Percentiles rank a stretch among this genome's conserved stretches.
Evolutionary conservation across 2,113 vertebrate species (phyloP).

Genomic region (Platysternon megacephalum): DNA sequence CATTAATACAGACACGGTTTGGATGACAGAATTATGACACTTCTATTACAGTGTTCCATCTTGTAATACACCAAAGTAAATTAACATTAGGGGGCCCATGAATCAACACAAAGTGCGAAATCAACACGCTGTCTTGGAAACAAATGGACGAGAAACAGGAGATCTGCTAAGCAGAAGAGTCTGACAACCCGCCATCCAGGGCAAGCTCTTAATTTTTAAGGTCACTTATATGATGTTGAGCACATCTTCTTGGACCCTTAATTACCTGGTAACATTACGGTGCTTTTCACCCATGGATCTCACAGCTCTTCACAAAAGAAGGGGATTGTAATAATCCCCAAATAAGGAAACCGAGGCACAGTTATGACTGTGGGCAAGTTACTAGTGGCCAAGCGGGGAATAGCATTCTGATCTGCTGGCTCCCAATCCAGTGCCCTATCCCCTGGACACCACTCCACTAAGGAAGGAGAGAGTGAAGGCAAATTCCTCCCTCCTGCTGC

Average conservation of each 20-base stretch:
- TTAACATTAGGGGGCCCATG: background rate
- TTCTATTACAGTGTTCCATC: background rate
- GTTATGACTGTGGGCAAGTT: too few species aligned
- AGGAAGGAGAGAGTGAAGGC: background rate
- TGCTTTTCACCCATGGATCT: background rate
- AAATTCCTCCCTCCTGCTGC: too few species aligned
- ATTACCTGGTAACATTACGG: background rate
- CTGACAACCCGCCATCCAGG: background rate
- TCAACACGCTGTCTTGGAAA: background rate
- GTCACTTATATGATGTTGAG: background rate
- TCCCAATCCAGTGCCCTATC: background rate
- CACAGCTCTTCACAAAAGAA: background rate
- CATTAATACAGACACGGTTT: background rate
- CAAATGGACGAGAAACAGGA: background rate
- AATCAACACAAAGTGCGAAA: background rate
- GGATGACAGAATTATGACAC: background rate
- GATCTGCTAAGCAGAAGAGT: background rate
- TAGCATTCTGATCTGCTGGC: background rate
- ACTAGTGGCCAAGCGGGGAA: background rate
- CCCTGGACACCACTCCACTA: background rate
- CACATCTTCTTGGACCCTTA: background rate
- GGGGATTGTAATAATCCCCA: background rate
- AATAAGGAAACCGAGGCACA: background rate
- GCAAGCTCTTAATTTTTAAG: background rate
- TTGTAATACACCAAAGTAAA: background rate